Evolutionary conservation across 2,888 invertebrate genomes (phyloP).

Genomic region (Trachelus stipa): DNA sequence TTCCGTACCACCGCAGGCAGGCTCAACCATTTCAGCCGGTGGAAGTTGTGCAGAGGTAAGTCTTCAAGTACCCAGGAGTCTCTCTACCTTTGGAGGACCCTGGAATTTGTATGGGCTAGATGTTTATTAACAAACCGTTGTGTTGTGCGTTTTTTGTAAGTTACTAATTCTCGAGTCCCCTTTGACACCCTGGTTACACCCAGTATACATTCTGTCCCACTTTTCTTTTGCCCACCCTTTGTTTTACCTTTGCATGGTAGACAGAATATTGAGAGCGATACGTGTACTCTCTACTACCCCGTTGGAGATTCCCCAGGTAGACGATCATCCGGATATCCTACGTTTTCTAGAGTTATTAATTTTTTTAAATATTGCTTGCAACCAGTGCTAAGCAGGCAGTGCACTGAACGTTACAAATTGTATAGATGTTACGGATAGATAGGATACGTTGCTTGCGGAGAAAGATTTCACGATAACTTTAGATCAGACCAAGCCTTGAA

Average conservation of each 20-base stretch:
- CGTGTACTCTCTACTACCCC: neutral
- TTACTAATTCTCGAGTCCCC: conserved; percentile 20
- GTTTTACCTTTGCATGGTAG: neutral
- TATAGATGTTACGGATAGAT: neutral
- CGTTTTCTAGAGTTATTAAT: neutral
- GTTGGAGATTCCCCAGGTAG: neutral
- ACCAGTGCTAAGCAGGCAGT: neutral
- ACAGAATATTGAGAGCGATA: neutral
- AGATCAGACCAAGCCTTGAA: neutral
- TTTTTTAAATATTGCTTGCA: neutral
- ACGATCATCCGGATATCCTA: neutral
- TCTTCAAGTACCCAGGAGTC: conserved; percentile 11
- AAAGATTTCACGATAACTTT: no score
- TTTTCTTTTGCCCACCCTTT: neutral
- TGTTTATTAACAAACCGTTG: conserved; percentile 22
- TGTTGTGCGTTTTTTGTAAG: conserved; percentile 23
- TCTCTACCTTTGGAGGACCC: neutral
- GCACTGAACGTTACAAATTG: neutral
- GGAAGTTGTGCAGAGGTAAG: conserved; percentile 48
- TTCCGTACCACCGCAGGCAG: conserved; percentile 54
- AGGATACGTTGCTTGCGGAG: neutral
- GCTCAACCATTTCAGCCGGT: conserved; percentile 32
- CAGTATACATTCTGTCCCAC: neutral
- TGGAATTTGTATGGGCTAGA: conserved; percentile 13
- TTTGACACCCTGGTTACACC: conserved; percentile 1